Percentiles rank a stretch among this genome's conserved stretches.
phyloP scores from a whole-genome alignment of 2,113 vertebrate genomes.

The Austrofundulus limnaeus region DNA sequence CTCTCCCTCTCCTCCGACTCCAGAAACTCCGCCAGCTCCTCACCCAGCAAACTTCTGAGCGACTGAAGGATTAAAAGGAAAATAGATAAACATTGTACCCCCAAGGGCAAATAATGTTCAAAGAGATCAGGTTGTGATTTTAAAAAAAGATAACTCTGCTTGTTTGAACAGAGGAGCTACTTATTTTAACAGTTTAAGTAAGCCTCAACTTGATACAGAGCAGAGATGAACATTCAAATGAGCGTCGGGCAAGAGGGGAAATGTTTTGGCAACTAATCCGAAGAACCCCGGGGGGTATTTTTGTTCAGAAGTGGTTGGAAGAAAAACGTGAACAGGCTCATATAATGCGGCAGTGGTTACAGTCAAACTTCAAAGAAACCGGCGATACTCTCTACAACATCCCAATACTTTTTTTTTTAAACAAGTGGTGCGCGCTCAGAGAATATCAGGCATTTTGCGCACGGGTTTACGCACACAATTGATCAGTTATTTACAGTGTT shows the following conservation, averaged over 20 bases:
- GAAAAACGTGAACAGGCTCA: not conserved
- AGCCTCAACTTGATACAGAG: not conserved
- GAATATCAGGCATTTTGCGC: too few relatives aligned
- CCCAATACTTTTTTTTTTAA: not conserved
- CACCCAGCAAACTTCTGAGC: slow-evolving; percentile 80
- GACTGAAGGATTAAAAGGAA: slow-evolving; percentile 67
- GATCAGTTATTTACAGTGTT: not conserved
- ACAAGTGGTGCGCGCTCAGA: not conserved
- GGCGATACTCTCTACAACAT: not conserved
- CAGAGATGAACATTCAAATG: slow-evolving; percentile 2
- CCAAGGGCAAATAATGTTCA: not conserved
- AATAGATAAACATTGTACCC: slow-evolving; percentile 21
- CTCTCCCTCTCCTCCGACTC: slow-evolving; percentile 79
- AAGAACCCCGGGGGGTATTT: not conserved
- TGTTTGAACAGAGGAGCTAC: slow-evolving; percentile 15
- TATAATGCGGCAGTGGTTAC: not conserved
- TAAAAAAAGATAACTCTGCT: not conserved
- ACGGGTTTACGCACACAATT: slow-evolving; percentile 32
- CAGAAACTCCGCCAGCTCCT: slow-evolving; percentile 81
- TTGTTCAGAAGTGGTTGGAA: not conserved
- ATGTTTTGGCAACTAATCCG: not conserved
- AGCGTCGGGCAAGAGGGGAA: not conserved
- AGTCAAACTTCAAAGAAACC: not conserved
- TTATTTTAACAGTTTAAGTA: slow-evolving; percentile 2
- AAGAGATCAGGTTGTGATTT: slow-evolving; percentile 13